phyloP scores from a whole-genome alignment of 92 coral and sea anemone species.

The Diadumene lineata region DNA sequence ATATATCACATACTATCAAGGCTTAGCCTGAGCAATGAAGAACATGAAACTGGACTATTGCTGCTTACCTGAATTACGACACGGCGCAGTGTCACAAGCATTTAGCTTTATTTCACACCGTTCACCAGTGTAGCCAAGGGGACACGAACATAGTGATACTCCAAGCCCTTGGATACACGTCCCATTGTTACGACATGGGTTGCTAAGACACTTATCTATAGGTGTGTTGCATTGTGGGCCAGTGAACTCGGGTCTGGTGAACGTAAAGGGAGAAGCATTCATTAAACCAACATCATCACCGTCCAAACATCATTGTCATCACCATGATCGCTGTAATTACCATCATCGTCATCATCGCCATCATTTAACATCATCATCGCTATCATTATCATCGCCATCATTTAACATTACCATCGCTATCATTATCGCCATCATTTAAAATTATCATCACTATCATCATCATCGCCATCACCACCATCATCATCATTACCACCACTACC shows the following conservation, averaged over 20 bases:
- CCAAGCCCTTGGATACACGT: conserved; percentile 76
- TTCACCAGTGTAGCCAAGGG: conserved; percentile 75
- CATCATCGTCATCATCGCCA: not conserved
- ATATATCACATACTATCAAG: not conserved
- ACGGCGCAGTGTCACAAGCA: conserved; percentile 88
- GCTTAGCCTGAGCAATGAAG: no score
- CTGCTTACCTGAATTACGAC: conserved; percentile 63
- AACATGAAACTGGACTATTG: not conserved
- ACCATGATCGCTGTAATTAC: not conserved
- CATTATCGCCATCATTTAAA: no score
- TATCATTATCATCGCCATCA: not conserved
- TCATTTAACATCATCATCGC: no score
- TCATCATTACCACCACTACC: not conserved
- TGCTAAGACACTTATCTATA: conserved; percentile 54
- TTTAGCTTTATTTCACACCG: conserved; percentile 76
- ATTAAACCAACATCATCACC: not conserved
- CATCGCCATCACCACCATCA: no score
- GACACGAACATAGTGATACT: conserved; percentile 64
- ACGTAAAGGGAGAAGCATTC: not conserved
- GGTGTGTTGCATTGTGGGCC: conserved; percentile 78
- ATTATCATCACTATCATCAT: not conserved
- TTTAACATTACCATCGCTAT: not conserved
- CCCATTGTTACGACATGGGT: conserved; percentile 74
- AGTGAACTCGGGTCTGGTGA: conserved; percentile 74
- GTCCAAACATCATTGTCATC: not conserved